phyloP scores from a whole-genome alignment of 2,797 vertebrate species.

The Steatocranus sp. region DNA sequence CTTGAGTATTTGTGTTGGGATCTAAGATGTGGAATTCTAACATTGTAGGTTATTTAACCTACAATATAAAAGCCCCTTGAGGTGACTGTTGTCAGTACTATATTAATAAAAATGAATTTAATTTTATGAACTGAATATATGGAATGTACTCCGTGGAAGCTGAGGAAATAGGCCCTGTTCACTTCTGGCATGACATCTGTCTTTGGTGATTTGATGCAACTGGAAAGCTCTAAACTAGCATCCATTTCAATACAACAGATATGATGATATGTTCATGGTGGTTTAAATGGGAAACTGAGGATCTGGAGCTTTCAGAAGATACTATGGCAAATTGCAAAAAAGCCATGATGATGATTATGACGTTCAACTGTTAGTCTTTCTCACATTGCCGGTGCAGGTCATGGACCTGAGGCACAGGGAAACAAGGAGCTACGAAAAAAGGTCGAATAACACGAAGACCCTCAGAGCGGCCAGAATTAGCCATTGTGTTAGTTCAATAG shows the following conservation, averaged over 20 bases:
- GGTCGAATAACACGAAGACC: neutral
- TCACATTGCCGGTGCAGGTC: neutral
- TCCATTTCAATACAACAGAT: neutral
- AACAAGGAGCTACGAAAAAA: neutral
- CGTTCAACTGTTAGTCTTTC: neutral
- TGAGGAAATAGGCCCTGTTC: neutral
- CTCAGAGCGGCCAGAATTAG: neutral
- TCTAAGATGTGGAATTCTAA: neutral
- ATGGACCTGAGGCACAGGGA: neutral
- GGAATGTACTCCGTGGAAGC: neutral
- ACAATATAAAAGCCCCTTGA: neutral
- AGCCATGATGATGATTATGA: neutral
- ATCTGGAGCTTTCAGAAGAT: neutral
- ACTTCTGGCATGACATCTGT: neutral
- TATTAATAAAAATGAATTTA: neutral
- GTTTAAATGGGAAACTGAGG: neutral
- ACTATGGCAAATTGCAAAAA: rapidly evolving
- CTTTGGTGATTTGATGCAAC: neutral
- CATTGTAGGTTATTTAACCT: rapidly evolving
- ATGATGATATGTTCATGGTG: neutral
- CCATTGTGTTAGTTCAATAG: neutral
- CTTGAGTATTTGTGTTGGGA: neutral
- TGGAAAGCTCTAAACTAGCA: neutral
- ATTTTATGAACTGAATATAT: neutral
- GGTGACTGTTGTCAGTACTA: neutral